Conservation (phyloP, 2,113 vertebrate species). For the Cygnus atratus region DNA sequence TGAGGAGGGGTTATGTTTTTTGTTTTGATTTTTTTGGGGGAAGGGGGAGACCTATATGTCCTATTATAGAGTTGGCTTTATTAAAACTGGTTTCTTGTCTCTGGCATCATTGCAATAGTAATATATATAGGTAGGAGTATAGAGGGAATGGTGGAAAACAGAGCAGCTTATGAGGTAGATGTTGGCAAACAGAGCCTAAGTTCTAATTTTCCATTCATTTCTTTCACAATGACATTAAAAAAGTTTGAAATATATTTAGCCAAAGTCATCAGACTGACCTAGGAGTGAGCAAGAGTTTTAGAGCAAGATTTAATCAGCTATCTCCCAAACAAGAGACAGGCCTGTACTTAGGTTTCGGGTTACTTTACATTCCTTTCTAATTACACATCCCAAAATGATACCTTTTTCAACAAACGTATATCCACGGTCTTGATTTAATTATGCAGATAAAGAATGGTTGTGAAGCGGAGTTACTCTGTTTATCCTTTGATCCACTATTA, state of each 20-base stretch:
- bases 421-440: slow-evolving; percentile 40
- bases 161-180: neutral
- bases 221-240: neutral
- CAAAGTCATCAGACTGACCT: neutral
- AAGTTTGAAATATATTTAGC: neutral
- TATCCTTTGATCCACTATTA: slow-evolving; percentile 29
- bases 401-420: slow-evolving; percentile 30
- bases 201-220: neutral
- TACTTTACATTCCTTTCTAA: slow-evolving; percentile 53
- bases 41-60: fast-evolving
- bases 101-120: neutral
- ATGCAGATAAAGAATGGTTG: slow-evolving; percentile 22
- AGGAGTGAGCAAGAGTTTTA: neutral
- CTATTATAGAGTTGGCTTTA: neutral
- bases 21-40: neutral
- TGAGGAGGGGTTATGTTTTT: neutral
- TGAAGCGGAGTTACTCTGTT: slow-evolving; percentile 26
- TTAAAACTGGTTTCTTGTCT: neutral
- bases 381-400: slow-evolving; percentile 3
- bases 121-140: neutral
- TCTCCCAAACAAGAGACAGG: neutral
- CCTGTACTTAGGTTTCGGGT: neutral
- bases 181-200: neutral
- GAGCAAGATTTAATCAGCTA: slow-evolving; percentile 6
- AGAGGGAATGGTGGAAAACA: neutral